Evolutionary conservation across 2,797 vertebrate species (phyloP).

Genomic region (Chaunax sp.): DNA sequence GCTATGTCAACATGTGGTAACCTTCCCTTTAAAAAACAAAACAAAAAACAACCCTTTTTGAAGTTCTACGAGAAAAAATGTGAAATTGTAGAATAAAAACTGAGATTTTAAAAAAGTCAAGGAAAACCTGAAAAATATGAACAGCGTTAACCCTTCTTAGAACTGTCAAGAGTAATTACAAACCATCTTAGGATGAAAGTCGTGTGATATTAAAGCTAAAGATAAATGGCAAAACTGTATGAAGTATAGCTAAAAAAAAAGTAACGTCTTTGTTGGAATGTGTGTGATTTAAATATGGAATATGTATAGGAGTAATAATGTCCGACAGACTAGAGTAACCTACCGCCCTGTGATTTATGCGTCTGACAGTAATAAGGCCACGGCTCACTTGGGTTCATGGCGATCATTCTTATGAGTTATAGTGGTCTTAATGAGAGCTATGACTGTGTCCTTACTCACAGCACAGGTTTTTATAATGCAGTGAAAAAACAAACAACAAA

Average conservation of each 20-base stretch:
- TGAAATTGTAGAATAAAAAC: neutral
- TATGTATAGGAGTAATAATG: slow-evolving; percentile 21
- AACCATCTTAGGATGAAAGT: neutral
- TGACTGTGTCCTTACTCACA: slow-evolving; percentile 14
- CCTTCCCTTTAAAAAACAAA: slow-evolving; percentile 33
- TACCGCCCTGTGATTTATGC: slow-evolving; percentile 50
- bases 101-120: neutral
- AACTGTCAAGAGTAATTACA: slow-evolving; percentile 6
- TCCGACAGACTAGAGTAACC: slow-evolving; percentile 4
- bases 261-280: slow-evolving; percentile 10
- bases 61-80: slow-evolving; percentile 7
- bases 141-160: neutral
- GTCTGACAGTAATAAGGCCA: slow-evolving; percentile 34
- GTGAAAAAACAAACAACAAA: neutral
- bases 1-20: slow-evolving; percentile 21
- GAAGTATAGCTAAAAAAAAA: neutral
- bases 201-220: neutral
- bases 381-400: slow-evolving; percentile 49
- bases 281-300: slow-evolving; percentile 24
- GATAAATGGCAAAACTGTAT: neutral
- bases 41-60: slow-evolving; percentile 7
- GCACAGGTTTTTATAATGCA: slow-evolving; percentile 13
- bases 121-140: neutral
- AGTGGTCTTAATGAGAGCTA: slow-evolving; percentile 42
- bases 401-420: slow-evolving; percentile 59